Conservation (phyloP, 2,797 vertebrate species). For the Jordanella pulchra region DNA sequence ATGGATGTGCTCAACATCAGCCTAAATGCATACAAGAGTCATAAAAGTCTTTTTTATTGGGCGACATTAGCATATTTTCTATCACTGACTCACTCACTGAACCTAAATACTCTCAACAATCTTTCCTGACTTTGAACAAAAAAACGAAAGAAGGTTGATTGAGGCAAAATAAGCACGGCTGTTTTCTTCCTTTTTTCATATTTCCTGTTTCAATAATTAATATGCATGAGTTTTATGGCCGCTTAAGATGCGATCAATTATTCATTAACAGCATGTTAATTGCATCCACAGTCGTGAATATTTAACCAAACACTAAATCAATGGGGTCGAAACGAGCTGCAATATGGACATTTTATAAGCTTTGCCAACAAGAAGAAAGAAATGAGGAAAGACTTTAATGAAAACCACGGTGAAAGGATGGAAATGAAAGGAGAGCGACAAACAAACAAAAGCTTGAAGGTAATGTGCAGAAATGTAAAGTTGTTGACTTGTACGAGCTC, state of each 20-base stretch:
- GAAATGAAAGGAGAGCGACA: slow-evolving; percentile 46
- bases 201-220: slow-evolving; percentile 82
- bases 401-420: slow-evolving; percentile 60
- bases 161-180: slow-evolving; percentile 77
- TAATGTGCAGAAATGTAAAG: slow-evolving; percentile 53
- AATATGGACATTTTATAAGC: slow-evolving; percentile 79
- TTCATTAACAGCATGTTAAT: slow-evolving; percentile 84
- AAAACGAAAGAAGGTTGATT: slow-evolving; percentile 73
- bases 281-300: slow-evolving; percentile 82
- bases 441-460: slow-evolving; percentile 34
- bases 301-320: slow-evolving; percentile 82
- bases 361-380: slow-evolving; percentile 51
- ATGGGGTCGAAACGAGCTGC: slow-evolving; percentile 78
- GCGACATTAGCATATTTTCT: slow-evolving; percentile 66
- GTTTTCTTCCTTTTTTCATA: slow-evolving; percentile 66
- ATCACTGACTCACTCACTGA: slow-evolving; percentile 50
- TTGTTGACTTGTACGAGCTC: slow-evolving; percentile 52
- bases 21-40: slow-evolving; percentile 66
- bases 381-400: slow-evolving; percentile 75
- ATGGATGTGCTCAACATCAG: slow-evolving; percentile 61
- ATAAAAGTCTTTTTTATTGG: slow-evolving; percentile 57
- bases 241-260: slow-evolving; percentile 82
- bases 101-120: slow-evolving; percentile 48
- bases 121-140: slow-evolving; percentile 46
- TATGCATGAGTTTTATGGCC: slow-evolving; percentile 82